Conservation (phyloP, 2,113 vertebrate species). For the Illadopsis cleaveri region DNA sequence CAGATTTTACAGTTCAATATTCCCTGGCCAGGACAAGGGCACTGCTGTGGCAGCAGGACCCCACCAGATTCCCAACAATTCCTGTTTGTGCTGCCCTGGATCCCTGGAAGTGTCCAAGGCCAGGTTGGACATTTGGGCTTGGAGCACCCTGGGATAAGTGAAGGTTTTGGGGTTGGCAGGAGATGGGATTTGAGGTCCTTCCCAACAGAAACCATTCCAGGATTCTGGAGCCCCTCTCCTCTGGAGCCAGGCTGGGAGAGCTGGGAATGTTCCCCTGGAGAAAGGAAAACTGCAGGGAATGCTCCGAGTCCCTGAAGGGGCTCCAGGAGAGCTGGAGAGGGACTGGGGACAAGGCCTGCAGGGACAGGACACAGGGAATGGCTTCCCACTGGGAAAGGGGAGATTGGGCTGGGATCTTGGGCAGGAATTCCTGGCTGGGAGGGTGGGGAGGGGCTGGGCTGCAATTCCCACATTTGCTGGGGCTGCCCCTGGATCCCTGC, state of each 20-base stretch:
- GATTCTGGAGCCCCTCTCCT: background rate
- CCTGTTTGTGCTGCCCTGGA: background rate
- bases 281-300: background rate
- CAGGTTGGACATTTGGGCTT: background rate
- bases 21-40: background rate
- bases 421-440: background rate
- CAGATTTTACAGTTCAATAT: rapidly evolving
- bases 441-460: background rate
- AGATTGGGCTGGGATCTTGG: background rate
- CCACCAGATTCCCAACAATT: background rate
- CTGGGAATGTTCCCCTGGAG: background rate
- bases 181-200: background rate
- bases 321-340: too few relatives aligned
- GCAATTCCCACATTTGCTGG: background rate
- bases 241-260: background rate
- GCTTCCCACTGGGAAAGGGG: background rate
- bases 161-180: background rate
- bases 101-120: background rate
- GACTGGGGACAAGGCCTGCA: too few relatives aligned
- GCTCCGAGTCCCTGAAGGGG: too few relatives aligned
- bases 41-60: background rate
- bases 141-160: rapidly evolving
- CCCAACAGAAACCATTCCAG: background rate
- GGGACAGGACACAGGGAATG: background rate
- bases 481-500: background rate